Evolutionary conservation across 2,797 vertebrate species (phyloP), one percentile per base, ranked within the genome.

Genomic region (Odontamblyopus lacepedii): DNA sequence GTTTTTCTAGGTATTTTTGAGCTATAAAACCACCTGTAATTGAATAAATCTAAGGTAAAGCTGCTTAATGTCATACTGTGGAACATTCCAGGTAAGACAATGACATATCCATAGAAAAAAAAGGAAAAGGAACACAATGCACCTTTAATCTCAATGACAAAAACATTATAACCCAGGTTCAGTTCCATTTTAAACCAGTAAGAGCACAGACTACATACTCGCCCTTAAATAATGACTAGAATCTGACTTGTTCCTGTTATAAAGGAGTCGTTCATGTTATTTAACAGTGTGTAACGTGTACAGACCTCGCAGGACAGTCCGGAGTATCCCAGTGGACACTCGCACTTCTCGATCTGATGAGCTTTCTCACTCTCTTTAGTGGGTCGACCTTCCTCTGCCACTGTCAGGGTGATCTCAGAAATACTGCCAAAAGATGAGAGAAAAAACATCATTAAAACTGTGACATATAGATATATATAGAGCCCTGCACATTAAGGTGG

Each of bases 291-390:
- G 32, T 13, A 41, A 38, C 41, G 13, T 60, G n/a, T 8, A 6
- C 76, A 0, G 90, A 99, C 98, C 98, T 99, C 97, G 84, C 98
- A 99, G 73, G 97, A 99, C 23, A 97, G 88, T 23, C 98, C 97
- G 0, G 95, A 95, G 81, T 98, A 98, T 69, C 97, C 96, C 0
- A 70, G 0, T 0, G 97, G 97, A 84, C 98, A 99, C 48, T 95
- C 92, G 63, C 97, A 99, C 78, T 93, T 92, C 86, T 99, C 98
- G 67, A 97, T 96, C 86, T 96, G 87, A 80, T 91, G 87, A 57
- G 96, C 96, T 32, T 82, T 89, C 81, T 95, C 94, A 19, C 92
- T 95, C 79, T 90, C 87, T 56, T 88, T 85, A 0, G 93, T 94
- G 0, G 92, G 81, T 0, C 38, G 74, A 48, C 96, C 95, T 0